Percentiles rank a stretch among this genome's conserved stretches.
Evolutionary conservation across 2,888 invertebrate genomes (phyloP).

Genomic region (Dendrolimus pini): DNA sequence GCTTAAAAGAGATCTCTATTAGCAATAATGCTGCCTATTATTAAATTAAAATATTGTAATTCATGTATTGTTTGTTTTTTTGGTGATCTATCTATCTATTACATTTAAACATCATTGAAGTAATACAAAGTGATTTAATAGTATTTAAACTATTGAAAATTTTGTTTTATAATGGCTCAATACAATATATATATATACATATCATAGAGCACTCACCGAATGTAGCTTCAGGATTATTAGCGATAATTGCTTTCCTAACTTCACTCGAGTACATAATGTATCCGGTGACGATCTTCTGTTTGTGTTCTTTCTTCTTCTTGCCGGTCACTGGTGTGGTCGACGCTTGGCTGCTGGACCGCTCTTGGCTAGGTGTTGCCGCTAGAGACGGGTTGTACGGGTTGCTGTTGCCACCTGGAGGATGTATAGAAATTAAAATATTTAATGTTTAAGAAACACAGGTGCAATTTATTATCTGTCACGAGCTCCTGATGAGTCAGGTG

Average conservation of each 20-base stretch:
- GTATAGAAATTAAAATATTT: constrained; percentile 22
- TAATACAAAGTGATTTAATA: too few species aligned
- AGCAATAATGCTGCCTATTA: too few species aligned
- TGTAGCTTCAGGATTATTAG: constrained; percentile 94
- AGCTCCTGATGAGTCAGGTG: too few species aligned
- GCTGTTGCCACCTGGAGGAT: constrained; percentile 65
- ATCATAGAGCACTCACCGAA: constrained; percentile 83
- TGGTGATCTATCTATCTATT: too few species aligned
- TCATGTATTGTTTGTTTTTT: too few species aligned
- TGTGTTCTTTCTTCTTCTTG: constrained; percentile 72
- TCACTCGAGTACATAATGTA: constrained; percentile 99
- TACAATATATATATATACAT: too few species aligned
- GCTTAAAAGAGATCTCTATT: too few species aligned
- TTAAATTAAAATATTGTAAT: too few species aligned
- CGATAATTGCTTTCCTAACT: constrained; percentile 92
- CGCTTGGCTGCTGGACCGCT: constrained; percentile 30
- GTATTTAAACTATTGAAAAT: too few species aligned
- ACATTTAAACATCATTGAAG: too few species aligned
- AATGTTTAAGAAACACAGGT: background rate
- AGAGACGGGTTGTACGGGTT: constrained; percentile 63
- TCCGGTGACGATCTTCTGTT: constrained; percentile 93
- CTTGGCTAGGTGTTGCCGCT: constrained; percentile 42
- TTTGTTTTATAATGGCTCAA: too few species aligned
- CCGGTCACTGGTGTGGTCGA: constrained; percentile 41
- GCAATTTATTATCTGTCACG: background rate